Conservation (phyloP, 1,140 invertebrate species). For the Drosophila chauvacae region DNA sequence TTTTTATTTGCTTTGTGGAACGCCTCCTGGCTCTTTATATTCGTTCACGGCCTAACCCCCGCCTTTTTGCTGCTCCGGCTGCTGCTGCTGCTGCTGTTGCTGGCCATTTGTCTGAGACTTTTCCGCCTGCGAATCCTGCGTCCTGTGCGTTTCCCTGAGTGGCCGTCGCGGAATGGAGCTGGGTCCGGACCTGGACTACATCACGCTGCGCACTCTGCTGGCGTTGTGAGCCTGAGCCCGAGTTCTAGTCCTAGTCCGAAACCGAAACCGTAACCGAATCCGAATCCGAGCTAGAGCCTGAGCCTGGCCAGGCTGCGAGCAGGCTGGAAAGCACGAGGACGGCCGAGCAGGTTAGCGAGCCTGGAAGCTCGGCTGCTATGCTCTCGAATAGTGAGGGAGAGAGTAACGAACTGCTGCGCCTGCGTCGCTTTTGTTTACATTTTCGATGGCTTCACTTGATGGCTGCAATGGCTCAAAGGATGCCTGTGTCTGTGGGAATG, state of each 20-base stretch:
- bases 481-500: conserved; percentile 43
- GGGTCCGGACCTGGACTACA: conserved; percentile 60
- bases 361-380: conserved; percentile 39
- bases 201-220: conserved; percentile 64
- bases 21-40: conserved; percentile 15
- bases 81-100: conserved; percentile 29
- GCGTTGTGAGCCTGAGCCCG: conserved; percentile 50
- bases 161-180: conserved; percentile 45
- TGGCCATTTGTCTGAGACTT: conserved; percentile 66
- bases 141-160: conserved; percentile 67
- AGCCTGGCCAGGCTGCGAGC: conserved; percentile 37
- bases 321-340: conserved; percentile 39
- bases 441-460: conserved; percentile 58
- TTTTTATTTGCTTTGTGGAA: conserved; percentile 8
- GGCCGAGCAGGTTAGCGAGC: conserved; percentile 17
- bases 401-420: conserved; percentile 62
- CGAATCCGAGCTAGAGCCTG: conserved; percentile 18
- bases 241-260: conserved; percentile 3
- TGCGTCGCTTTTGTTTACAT: conserved; percentile 80
- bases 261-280: neutral
- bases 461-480: conserved; percentile 46
- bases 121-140: conserved; percentile 23
- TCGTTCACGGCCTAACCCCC: conserved; percentile 39
- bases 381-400: conserved; percentile 45
- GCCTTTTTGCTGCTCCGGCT: conserved; percentile 24